Evolutionary conservation across 2,113 vertebrate species (phyloP).

Genomic region (Aplodontia rufa): DNA sequence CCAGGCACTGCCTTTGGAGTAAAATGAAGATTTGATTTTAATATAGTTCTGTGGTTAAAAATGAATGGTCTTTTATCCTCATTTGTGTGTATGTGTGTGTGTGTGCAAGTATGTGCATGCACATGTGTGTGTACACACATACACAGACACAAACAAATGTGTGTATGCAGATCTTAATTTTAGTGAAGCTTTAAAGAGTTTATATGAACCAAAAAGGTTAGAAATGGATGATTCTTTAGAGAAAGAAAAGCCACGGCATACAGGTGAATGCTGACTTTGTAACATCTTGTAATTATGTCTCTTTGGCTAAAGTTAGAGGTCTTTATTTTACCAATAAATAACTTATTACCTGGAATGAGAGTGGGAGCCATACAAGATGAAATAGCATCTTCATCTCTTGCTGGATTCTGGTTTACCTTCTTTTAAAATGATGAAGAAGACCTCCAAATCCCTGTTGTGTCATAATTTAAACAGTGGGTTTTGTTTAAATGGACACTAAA

Average conservation of each 20-base stretch:
- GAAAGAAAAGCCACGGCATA: conserved; percentile 20
- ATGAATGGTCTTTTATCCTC: background rate
- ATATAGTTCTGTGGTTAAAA: conserved; percentile 53
- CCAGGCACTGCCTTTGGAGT: conserved; percentile 45
- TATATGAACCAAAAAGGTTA: conserved; percentile 49
- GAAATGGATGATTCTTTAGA: conserved; percentile 55
- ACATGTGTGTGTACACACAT: background rate
- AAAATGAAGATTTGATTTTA: conserved; percentile 71
- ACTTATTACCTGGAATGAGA: conserved; percentile 70
- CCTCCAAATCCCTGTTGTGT: conserved; percentile 59
- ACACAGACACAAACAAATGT: background rate
- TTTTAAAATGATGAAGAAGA: conserved; percentile 67
- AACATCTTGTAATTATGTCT: conserved; percentile 62
- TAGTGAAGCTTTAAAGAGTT: conserved; percentile 56
- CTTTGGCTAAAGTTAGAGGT: conserved; percentile 53
- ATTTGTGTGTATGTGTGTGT: background rate
- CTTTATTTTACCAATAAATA: conserved; percentile 60
- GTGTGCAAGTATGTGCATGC: background rate
- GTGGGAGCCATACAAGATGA: conserved; percentile 2
- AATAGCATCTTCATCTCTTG: conserved; percentile 55
- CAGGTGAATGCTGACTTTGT: conserved; percentile 51
- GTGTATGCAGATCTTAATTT: conserved; percentile 43
- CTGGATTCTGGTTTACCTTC: conserved; percentile 72
- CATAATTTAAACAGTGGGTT: conserved; percentile 75
- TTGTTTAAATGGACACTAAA: conserved; percentile 72